These are phyloP conservation scores for Nymphicus hollandicus DNA, from an alignment of 2,113 vertebrate genomes.

Conservation along the genomic window DNA sequence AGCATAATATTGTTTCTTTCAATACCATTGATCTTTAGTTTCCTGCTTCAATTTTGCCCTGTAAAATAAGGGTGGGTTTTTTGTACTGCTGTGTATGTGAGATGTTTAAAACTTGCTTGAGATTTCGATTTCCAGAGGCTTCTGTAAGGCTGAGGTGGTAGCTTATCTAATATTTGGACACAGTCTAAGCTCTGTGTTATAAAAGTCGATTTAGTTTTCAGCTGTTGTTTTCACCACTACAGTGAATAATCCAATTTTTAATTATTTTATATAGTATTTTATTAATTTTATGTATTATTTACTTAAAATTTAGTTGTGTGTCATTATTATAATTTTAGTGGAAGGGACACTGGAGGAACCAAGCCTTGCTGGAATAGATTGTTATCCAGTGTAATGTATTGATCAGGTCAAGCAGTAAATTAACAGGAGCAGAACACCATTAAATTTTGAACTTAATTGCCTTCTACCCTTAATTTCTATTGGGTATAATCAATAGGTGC, in stretches of 20 bases:
- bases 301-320: slow-evolving; percentile 24
- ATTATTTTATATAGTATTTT: slow-evolving; percentile 18
- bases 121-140: slow-evolving; percentile 18
- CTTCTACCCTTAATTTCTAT: slow-evolving; percentile 81
- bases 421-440: slow-evolving; percentile 76
- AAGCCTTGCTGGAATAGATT: slow-evolving; percentile 60
- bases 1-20: background rate
- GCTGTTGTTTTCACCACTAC: background rate
- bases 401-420: slow-evolving; percentile 82
- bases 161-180: background rate
- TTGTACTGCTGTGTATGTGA: background rate
- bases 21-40: background rate
- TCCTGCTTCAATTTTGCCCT: slow-evolving; percentile 8
- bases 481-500: slow-evolving; percentile 78
- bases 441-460: slow-evolving; percentile 84
- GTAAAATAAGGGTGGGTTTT: background rate
- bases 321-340: slow-evolving; percentile 63
- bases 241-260: slow-evolving; percentile 38
- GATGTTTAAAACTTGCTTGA: background rate
- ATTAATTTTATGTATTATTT: background rate
- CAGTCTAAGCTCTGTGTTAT: background rate
- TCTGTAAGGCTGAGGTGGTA: background rate
- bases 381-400: slow-evolving; percentile 72
- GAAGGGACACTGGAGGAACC: slow-evolving; percentile 50
- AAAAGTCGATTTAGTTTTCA: slow-evolving; percentile 10